phyloP scores from a whole-genome alignment of 2,113 vertebrate species.

The Dipodomys ordii region DNA sequence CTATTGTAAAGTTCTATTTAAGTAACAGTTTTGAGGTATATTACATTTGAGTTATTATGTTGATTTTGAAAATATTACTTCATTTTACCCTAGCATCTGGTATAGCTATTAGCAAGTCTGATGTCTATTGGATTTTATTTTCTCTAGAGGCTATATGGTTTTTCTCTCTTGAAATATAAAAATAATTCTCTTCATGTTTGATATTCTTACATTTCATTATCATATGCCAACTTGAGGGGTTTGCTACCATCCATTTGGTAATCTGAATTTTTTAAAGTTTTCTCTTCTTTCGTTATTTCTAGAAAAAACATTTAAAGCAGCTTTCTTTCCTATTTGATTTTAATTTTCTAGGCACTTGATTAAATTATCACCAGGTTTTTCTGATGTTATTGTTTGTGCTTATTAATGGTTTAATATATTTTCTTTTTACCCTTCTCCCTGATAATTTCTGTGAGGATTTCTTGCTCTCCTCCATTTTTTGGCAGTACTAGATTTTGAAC shows the following conservation, averaged over 20 bases:
- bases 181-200: neutral
- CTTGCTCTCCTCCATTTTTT: neutral
- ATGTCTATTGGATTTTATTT: neutral
- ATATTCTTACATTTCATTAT: neutral
- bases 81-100: neutral
- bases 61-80: slow-evolving; percentile 4
- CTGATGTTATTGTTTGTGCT: neutral
- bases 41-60: neutral
- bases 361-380: neutral
- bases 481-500: too few relatives aligned
- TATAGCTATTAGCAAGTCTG: neutral
- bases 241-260: neutral
- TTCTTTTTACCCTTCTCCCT: neutral
- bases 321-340: neutral
- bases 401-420: neutral
- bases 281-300: neutral
- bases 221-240: neutral
- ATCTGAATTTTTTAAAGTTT: neutral
- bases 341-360: neutral
- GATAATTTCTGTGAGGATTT: accelerated
- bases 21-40: neutral
- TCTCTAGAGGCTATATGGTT: neutral
- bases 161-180: neutral
- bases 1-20: neutral
- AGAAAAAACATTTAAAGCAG: neutral